Base-by-base conservation (phyloP, 2,888 invertebrate species). In the Crepidodera aurea region DNA sequence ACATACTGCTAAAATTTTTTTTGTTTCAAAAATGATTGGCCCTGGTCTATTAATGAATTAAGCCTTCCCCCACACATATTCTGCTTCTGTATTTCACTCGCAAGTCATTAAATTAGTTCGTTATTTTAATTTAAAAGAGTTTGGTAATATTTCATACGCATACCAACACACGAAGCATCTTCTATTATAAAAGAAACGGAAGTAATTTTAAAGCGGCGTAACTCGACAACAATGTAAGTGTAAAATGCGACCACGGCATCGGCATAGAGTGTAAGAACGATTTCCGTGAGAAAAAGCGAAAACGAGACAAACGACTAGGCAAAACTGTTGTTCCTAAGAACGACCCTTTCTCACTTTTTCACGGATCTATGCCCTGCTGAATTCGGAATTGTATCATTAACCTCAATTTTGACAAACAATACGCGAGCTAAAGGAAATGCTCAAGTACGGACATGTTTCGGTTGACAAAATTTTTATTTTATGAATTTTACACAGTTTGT, bases 341-440 rank as follows among this genome's bases (percentile, higher is more conserved):
- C 22, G 37, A 46, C 57, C 48, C 39, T 57, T 50, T 50, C 48
- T 16, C 48, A 48, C 57, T 48, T 51, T 54, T 60, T 50, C 48
- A 48, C 60, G 60, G 60, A 55, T 60, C 40, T 60, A 60, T 60
- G 60, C 40, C 60, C 55, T 54, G 55, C 39, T 60, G 60, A 54
- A 40, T 60, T 27, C 55, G 55, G 54, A 60, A 55, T 55, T 34
- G 42, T 37, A 39, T 60, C 29, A 50, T 60, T 60, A 60, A 60
- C 60, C 60, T 55, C 48, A 50, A 57, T 60, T 60, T 60, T 34
- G 48, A 39, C 55, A 39, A 25, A 60, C 48, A 55, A 54, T 27
- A 16, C 12, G 4, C 19, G 27, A 46, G 27, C 18, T 15, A 25
- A 48, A 60, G 46, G 60, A 60, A 42, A 50, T 12, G 29, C 54